Base-by-base conservation (phyloP, 2,113 vertebrate genomes). In the Rallus limicola region DNA sequence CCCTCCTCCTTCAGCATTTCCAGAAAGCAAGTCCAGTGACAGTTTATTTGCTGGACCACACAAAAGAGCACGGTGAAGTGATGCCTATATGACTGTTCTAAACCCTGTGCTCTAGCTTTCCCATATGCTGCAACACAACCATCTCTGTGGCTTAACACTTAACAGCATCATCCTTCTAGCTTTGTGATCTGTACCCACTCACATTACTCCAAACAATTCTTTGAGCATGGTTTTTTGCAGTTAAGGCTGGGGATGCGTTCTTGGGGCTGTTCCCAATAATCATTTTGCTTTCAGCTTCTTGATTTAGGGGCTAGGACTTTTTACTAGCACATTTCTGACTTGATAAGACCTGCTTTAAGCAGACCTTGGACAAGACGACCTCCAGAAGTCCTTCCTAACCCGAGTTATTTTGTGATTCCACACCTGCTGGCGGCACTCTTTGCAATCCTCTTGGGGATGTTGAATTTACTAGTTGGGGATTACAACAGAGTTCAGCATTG, bases 121-220 rank as follows among this genome's bases (percentile, higher is more conserved):
- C 55, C 36, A 14, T 1, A 0, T 78, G 24, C 48, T 64, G 29
- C 46, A 42, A 17, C 21, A 7, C 42, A 36, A 0, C 26, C 48
- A 2, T 58, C 59, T 34, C 0, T 19, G 26, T 16, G 52, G 5
- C 23, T 71, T 26, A 24, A 11, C 20, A 56, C 70, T 15, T 48
- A 2, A 78, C 24, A 46, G 13, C 0, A 0, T 38, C 0, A 0
- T 38, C 52, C 53, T 42, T 34, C 2, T 0, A 58, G 18, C 2
- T 0, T 68, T 76, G 53, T 33, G 33, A 5, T 56, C 23, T 23
- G 16, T 21, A n/a, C 29, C 0, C 0, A 26, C 55, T 55, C 8
- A 0, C 7, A 52, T 36, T 20, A 20, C 40, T 24, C 26, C 21
- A 36, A n/a, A 28, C 25, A 17, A 11, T 46, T 53, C 21, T 29